Evolutionary conservation across 2,888 invertebrate genomes (phyloP), one percentile per base, ranked within the genome.

Genomic region (Xestoiulus laeticollis): DNA sequence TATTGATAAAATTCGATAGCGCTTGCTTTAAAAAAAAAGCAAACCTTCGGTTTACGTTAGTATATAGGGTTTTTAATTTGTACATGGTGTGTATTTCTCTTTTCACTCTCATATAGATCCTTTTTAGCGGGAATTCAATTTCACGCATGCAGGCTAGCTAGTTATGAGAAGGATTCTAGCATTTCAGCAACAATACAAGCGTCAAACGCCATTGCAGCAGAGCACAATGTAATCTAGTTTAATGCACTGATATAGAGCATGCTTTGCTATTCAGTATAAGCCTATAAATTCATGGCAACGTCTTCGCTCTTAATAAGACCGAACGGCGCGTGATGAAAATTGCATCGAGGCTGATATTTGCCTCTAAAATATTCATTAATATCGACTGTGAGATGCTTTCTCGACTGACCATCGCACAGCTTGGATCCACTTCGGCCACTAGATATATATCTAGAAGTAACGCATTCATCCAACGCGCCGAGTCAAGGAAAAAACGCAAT

Each of bases 251-350:
- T 59, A 59, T 19, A 16, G 59, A 59, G 59, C n/a, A 8, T n/a
- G n/a, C 59, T 59, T 59, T n/a, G 19, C 59, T n/a, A 59, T 59
- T 59, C 59, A 59, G 59, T 59, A 59, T n/a, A 59, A 59, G n/a
- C 59, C 59, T 59, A 59, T 59, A 59, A 59, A 59, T 59, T 59
- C 59, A 59, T n/a, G n/a, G n/a, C 59, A 59, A 59, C 59, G 59
- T 59, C 59, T 59, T 59, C 59, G 59, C 59, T 59, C 59, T 59
- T 59, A n/a, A 59, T 83, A 83, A 83, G 38, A 83, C n/a, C 83
- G 33, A 83, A 83, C 83, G n/a, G 83, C 83, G 32, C 14, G 83
- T 83, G 38, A 83, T 83, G 83, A 83, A 83, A 83, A 83, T 83
- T 83, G 38, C 83, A 83, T 83, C 83, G 32, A 83, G 38, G 38